Base-by-base conservation (phyloP, 2,888 invertebrate species). In the Nasonia oneida region DNA sequence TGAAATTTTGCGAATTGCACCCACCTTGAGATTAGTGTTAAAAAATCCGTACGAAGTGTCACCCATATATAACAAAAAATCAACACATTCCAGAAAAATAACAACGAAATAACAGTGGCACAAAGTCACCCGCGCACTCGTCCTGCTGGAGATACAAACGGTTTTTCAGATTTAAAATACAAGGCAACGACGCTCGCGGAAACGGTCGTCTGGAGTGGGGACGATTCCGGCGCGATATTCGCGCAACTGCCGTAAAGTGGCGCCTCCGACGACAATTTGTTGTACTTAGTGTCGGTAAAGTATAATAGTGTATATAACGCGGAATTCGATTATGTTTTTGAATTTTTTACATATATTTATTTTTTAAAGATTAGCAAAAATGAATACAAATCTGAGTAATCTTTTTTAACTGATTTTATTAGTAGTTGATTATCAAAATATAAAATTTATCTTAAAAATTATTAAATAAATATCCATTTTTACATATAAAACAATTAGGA, bases 131-230 rank as follows among this genome's bases (percentile, higher is more conserved):
- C 18, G 61, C n/a, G 33, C 23, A 5, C 70, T 29, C 50, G 83
- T 47, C 5, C 1, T 12, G 8, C 53, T 61, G 12, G 15, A 33
- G 57, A 57, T n/a, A 14, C 67, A 85, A 85, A 85, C 85, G 81
- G 85, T 85, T 85, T 81, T 82, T 82, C 50, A 39, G 53, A 78
- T 81, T 85, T 85, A 74, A 85, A 85, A 82, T 74, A 53, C 81
- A 78, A 57, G 29, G 67, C 70, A 75, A 57, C 64, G 61, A 47
- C 70, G 80, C 80, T 70, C 67, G 37, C 64, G 76, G 47, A 70
- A 53, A 64, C 42, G 73, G 73, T 39, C 73, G 42, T 42, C 23
- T 39, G 42, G n/a, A 23, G 42, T 23, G 23, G 39, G 73, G 42
- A 39, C 2, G 39, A 73, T 47, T 73, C 10, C 23, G 23, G 73